Evolutionary conservation across 2,888 invertebrate genomes (phyloP).

Genomic region (Eugnorisma glareosa): DNA sequence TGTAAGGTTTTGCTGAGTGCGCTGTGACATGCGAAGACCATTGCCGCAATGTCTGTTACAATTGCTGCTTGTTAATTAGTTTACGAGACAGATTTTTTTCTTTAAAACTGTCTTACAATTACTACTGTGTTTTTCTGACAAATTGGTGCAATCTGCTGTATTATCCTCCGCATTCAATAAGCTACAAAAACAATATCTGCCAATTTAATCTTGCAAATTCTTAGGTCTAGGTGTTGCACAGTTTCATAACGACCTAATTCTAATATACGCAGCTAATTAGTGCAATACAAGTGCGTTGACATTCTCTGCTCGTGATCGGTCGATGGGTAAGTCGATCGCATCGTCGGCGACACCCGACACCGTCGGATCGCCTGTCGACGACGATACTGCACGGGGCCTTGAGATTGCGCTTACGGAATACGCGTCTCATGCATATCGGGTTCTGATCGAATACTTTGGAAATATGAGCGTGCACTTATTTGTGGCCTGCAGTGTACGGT

Average conservation of each 20-base stretch:
- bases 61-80: slow-evolving; percentile 63
- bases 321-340: slow-evolving; percentile 87
- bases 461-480: slow-evolving; percentile 73
- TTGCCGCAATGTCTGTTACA: slow-evolving; percentile 76
- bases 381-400: slow-evolving; percentile 87
- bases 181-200: not conserved
- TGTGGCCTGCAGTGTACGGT: slow-evolving; percentile 52
- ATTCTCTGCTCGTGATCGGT: slow-evolving; percentile 79
- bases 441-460: slow-evolving; percentile 78
- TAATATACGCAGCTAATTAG: slow-evolving; percentile 73
- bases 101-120: slow-evolving; percentile 11
- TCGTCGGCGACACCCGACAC: slow-evolving; percentile 80
- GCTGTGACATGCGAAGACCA: slow-evolving; percentile 80
- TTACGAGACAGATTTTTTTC: slow-evolving; percentile 48
- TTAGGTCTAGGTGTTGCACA: slow-evolving; percentile 17
- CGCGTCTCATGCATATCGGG: slow-evolving; percentile 86
- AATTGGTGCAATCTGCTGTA: slow-evolving; percentile 23
- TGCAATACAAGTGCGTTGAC: slow-evolving; percentile 78
- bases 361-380: slow-evolving; percentile 80
- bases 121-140: slow-evolving; percentile 19
- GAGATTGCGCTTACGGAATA: slow-evolving; percentile 85
- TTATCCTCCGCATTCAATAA: not conserved
- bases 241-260: slow-evolving; percentile 65
- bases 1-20: slow-evolving; percentile 79
- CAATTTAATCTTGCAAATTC: slow-evolving; percentile 19